phyloP scores from a whole-genome alignment of 1,140 invertebrate genomes.

The Ectropis grisescens region DNA sequence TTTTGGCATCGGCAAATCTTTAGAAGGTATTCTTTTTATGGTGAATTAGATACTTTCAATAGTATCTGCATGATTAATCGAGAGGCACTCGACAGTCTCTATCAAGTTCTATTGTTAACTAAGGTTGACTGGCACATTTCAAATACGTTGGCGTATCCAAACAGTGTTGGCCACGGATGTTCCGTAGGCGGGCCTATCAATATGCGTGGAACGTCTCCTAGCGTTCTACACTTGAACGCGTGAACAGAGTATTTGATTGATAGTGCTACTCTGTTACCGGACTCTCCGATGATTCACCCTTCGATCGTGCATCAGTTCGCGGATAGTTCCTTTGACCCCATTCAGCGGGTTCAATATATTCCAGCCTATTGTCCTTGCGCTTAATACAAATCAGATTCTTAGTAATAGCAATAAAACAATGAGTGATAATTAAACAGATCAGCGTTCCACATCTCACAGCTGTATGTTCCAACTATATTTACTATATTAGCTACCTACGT shows the following conservation, averaged over 20 bases:
- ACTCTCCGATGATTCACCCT: slow-evolving; percentile 49
- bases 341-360: slow-evolving; percentile 47
- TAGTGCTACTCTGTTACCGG: slow-evolving; percentile 24
- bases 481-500: too few species aligned
- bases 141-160: slow-evolving; percentile 19
- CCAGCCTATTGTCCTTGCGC: slow-evolving; percentile 56
- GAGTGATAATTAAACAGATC: slow-evolving; percentile 17
- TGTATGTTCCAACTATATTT: too few species aligned
- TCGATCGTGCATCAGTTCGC: slow-evolving; percentile 40
- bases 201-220: slow-evolving; percentile 36
- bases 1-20: too few species aligned
- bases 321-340: slow-evolving; percentile 59
- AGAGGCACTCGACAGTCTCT: slow-evolving; percentile 3
- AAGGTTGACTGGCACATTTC: slow-evolving; percentile 20
- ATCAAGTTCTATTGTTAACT: slow-evolving; percentile 5
- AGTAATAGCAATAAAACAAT: slow-evolving; percentile 43
- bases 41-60: slow-evolving; percentile 4
- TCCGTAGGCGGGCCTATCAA: slow-evolving; percentile 40
- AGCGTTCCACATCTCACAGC: slow-evolving; percentile 1
- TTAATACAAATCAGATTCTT: slow-evolving; percentile 48
- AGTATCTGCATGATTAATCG: neutral
- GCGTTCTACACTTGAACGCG: slow-evolving; percentile 35
- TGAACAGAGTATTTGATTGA: slow-evolving; percentile 42
- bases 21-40: slow-evolving; percentile 20
- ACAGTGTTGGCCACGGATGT: slow-evolving; percentile 14